A percentile compares a stretch with the other conserved stretches of the same genome.
Conservation (phyloP, 1,140 invertebrate species). For the Planococcus citri region DNA sequence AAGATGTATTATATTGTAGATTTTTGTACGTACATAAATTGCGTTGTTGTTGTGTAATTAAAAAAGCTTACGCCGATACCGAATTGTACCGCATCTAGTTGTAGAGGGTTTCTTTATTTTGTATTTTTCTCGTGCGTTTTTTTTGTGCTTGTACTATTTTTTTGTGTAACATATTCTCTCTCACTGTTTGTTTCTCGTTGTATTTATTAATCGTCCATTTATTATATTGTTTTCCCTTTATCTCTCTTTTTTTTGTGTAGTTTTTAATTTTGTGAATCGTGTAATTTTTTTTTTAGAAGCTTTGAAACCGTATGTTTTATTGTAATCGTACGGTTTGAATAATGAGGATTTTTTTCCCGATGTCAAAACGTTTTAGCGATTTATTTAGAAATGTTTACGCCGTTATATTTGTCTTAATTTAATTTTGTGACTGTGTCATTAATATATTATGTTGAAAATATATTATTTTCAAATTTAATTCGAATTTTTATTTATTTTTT, state of each 20-base stretch:
- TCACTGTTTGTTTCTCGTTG: conserved; percentile 7
- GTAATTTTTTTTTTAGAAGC: neutral
- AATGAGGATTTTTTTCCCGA: neutral
- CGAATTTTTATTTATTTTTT: too few relatives aligned
- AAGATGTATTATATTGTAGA: neutral
- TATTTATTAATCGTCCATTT: conserved; percentile 4
- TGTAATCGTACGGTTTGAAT: neutral
- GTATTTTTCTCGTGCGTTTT: too few relatives aligned
- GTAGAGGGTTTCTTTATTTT: neutral
- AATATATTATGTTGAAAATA: conserved; percentile 14
- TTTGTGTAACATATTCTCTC: neutral
- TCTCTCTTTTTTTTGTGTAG: neutral
- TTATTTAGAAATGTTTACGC: neutral
- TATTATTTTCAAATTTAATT: neutral
- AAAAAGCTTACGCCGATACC: neutral
- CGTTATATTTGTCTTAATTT: neutral
- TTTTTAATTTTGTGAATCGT: neutral
- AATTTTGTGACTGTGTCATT: conserved; percentile 14
- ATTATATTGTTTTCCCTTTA: neutral
- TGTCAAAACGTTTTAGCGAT: neutral
- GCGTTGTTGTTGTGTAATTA: neutral
- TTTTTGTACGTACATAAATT: too few relatives aligned
- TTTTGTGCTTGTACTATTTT: neutral
- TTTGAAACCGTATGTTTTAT: neutral
- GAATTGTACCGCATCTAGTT: neutral